Base-by-base conservation (phyloP, 2,888 invertebrate species). In the Mesorhabditis belari region DNA sequence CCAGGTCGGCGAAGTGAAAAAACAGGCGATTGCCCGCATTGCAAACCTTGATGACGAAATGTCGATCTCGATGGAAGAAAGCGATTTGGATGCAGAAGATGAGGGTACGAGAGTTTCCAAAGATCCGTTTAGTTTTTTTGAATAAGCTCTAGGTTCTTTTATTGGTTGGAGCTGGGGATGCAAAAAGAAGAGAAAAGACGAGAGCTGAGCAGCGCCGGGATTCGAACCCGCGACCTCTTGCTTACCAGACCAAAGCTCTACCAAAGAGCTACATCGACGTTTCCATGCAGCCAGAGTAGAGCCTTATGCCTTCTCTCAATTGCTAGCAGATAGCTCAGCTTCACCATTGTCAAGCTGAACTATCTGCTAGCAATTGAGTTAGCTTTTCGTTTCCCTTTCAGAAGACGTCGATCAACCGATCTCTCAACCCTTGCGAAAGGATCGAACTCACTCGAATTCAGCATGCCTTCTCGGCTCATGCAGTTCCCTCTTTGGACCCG, bases 31-130 rank as follows among this genome's bases (percentile, higher is more conserved):
- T 52, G 75, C 67, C 25, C 63, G 70, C 49, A 77, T 80, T 73
- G 79, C 80, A 0, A 79, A 79, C 58, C 63, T 79, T 44, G 79
- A 79, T 61, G 74, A 79, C 58, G 78, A 79, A 60, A 71, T 79
- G 70, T 70, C 69, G 9, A 62, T 79, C 0, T 73, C 75, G 6
- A 70, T 73, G 57, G 76, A 73, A 56, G 70, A 68, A 50, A 69
- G 69, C 21, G 71, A 68, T 27, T 66, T 62, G 25, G 72, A 71
- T 24, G 69, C 67, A 27, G 77, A 77, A 27, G 73, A 70, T 6
- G 70, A 71, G 3, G 35, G 60, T 24, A 60, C 5, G 1, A 55
- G 27, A 49, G 44, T 2, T 6, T 35, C n/a, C n/a, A n/a, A n/a
- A n/a, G n/a, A n/a, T n/a, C n/a, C n/a, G n/a, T n/a, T n/a, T n/a